A percentile compares a stretch with the other conserved stretches of the same genome.
Evolutionary conservation across 2,797 vertebrate species (phyloP).

Genomic region (Ispidina picta): DNA sequence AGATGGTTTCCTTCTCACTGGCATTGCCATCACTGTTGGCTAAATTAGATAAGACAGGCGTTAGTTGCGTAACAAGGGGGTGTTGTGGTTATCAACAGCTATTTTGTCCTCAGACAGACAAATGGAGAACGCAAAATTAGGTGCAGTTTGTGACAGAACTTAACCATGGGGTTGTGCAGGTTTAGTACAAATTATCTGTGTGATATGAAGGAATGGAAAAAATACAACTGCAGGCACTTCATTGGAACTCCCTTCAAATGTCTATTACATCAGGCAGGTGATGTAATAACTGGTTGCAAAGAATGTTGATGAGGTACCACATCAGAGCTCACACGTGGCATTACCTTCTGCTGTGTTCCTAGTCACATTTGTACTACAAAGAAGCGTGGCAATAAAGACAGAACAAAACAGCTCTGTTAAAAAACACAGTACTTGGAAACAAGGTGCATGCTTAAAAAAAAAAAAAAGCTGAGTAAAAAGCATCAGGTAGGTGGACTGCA

Average conservation of each 20-base stretch:
- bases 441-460: slow-evolving; percentile 72
- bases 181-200: slow-evolving; percentile 79
- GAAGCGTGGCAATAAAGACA: slow-evolving; percentile 94
- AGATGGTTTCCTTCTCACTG: slow-evolving; percentile 25
- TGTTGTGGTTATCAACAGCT: slow-evolving; percentile 12
- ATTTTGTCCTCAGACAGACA: slow-evolving; percentile 85
- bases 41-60: slow-evolving; percentile 61
- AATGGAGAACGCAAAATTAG: slow-evolving; percentile 88
- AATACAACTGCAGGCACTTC: slow-evolving; percentile 75
- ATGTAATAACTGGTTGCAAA: slow-evolving; percentile 87
- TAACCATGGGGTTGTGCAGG: slow-evolving; percentile 82
- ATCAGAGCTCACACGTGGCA: slow-evolving; percentile 80
- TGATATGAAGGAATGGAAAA: slow-evolving; percentile 84
- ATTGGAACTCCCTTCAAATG: slow-evolving; percentile 71
- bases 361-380: slow-evolving; percentile 99
- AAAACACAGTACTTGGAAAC: slow-evolving; percentile 75
- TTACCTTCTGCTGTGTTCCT: slow-evolving; percentile 97
- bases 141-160: slow-evolving; percentile 83
- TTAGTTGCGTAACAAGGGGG: slow-evolving; percentile 5
- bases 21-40: slow-evolving; percentile 54
- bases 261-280: slow-evolving; percentile 86
- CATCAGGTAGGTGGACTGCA: slow-evolving; percentile 19
- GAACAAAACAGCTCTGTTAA: slow-evolving; percentile 96
- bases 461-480: slow-evolving; percentile 68
- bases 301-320: slow-evolving; percentile 88